Evolutionary conservation across 1,140 invertebrate genomes (phyloP), one percentile per base, ranked within the genome.

Genomic region (Ostrea edulis): DNA sequence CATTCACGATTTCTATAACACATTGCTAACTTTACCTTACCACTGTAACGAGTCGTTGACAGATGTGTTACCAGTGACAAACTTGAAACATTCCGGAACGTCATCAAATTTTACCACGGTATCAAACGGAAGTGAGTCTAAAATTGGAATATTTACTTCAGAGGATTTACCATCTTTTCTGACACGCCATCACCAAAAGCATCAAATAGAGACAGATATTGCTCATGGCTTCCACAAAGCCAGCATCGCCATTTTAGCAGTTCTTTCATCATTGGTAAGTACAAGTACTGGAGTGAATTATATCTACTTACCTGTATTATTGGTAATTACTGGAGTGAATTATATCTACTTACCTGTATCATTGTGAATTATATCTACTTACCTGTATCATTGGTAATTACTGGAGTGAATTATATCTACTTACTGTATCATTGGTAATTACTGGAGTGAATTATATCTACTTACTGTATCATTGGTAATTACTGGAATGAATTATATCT

Each of bases 211-310:
- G 62, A 88, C 87, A 29, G 83, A 52, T 52, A 68, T 90, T 2
- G 62, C 86, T 2, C 87, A 90, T 86, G 86, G 82, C 12, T 88
- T 90, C 55, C 90, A 90, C 83, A 89, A 90, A 88, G 85, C 88
- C 44, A 90, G 89, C 82, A 88, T 91, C 35, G 82, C 87, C 14
- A 89, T 90, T 29, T 58, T 91, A 68, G 87, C 86, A 5, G 25
- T 88, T 35, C 71, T 90, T 14, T 87, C 86, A 5, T 29, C 89
- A 11, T 81, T 88, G 85, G 90, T 91, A 90, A 86, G 90, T 86
- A 22, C 29, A 22, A 8, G 14, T 53, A 17, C 35, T 44, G 35
- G 35, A 2, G 35, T 44, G 35, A 44, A 44, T 2, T 44, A 44
- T 2, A 44, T 81, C 17, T 25, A 22, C n/a, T n/a, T n/a, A n/a